A percentile compares a stretch with the other conserved stretches of the same genome.
These are phyloP conservation scores for Furnarius figulus DNA, from an alignment of 2,113 vertebrate genomes.

Conservation along the genomic window DNA sequence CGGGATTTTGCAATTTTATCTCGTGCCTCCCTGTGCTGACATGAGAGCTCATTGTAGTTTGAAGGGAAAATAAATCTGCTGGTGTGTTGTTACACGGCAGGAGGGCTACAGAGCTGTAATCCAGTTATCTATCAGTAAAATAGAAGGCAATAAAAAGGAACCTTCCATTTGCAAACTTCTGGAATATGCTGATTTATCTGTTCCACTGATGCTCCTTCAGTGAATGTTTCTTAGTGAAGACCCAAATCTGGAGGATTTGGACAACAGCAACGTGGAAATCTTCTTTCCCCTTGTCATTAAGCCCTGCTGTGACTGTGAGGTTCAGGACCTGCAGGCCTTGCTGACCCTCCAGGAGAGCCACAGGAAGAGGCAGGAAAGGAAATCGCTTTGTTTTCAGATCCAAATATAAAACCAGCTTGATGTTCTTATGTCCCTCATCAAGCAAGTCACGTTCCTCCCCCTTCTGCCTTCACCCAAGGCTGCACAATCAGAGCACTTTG, in stretches of 20 bases:
- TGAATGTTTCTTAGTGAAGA: not conserved
- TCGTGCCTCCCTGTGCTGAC: not conserved
- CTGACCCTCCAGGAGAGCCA: not conserved
- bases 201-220: not conserved
- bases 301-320: not conserved
- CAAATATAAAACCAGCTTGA: not conserved
- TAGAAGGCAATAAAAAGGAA: not conserved
- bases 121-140: not conserved
- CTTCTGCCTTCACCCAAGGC: not conserved
- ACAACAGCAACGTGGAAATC: not conserved
- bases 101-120: not conserved
- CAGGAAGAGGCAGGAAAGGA: not conserved
- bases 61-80: not conserved
- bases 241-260: not conserved
- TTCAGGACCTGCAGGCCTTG: not conserved
- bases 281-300: not conserved
- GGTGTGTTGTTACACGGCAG: not conserved
- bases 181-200: not conserved
- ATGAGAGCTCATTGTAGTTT: not conserved
- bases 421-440: not conserved
- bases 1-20: not conserved
- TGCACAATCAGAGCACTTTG: not conserved
- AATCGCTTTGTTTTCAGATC: not conserved
- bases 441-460: not conserved
- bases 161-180: not conserved